Percentiles rank a stretch among this genome's conserved stretches.
Conservation (phyloP, 2,113 vertebrate species). For the Patagioenas fasciata region DNA sequence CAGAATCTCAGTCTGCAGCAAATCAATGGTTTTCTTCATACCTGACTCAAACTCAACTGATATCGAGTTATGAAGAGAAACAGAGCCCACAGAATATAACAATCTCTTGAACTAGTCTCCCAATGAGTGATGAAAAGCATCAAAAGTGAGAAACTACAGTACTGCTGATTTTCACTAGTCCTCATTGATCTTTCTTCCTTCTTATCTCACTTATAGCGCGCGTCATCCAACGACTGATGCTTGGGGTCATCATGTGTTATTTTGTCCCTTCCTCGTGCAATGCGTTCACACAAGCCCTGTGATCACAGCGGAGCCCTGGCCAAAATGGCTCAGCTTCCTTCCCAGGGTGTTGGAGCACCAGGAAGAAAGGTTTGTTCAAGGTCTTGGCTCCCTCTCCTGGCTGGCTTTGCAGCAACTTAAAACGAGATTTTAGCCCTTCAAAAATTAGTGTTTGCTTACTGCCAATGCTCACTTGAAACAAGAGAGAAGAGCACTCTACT, state of each 20-base stretch:
- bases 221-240: background rate
- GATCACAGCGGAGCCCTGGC: background rate
- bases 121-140: background rate
- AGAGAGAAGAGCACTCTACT: background rate
- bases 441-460: background rate
- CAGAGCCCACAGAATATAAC: background rate
- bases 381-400: slow-evolving; percentile 77
- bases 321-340: slow-evolving; percentile 64
- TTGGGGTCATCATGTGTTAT: background rate
- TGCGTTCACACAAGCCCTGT: background rate
- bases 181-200: background rate
- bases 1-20: background rate
- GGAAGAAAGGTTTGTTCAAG: slow-evolving; percentile 50
- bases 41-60: background rate
- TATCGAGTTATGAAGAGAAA: background rate
- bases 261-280: background rate
- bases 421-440: background rate
- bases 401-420: slow-evolving; percentile 3
- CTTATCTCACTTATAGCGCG: background rate
- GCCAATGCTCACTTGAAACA: background rate
- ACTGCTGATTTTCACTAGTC: background rate
- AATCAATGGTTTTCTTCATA: background rate
- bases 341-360: background rate
- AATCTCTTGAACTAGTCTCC: background rate
- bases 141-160: background rate